phyloP scores from a whole-genome alignment of 2,113 vertebrate genomes.

The Arizona elegans region DNA sequence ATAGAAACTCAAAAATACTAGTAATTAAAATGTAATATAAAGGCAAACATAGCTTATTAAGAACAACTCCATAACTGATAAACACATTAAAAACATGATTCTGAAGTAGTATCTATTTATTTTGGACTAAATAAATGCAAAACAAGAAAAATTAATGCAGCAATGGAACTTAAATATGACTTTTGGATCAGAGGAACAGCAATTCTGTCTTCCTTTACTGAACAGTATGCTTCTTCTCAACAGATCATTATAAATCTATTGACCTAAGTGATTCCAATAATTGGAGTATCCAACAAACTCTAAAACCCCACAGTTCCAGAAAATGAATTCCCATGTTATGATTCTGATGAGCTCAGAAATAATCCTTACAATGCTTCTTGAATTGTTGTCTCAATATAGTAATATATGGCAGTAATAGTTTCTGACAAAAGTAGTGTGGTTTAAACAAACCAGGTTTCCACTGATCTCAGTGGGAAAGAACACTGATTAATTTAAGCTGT shows the following conservation, averaged over 20 bases:
- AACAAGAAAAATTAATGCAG: constrained; percentile 43
- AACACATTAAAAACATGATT: constrained; percentile 50
- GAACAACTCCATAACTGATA: constrained; percentile 46
- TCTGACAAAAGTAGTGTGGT: background rate
- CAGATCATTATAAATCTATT: background rate
- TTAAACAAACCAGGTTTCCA: background rate
- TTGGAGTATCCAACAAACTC: background rate
- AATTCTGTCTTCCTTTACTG: constrained; percentile 8
- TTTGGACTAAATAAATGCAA: constrained; percentile 43
- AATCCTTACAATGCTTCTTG: background rate
- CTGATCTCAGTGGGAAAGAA: background rate
- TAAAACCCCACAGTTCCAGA: background rate
- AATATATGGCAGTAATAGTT: background rate
- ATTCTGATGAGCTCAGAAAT: background rate
- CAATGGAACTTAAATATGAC: constrained; percentile 45
- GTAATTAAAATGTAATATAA: constrained; percentile 46
- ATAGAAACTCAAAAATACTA: constrained; percentile 56
- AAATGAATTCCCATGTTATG: background rate
- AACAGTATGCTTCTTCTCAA: constrained; percentile 25
- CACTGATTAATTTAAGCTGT: background rate
- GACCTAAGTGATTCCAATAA: background rate
- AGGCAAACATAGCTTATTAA: background rate
- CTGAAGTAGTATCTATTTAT: constrained; percentile 13
- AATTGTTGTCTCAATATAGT: background rate
- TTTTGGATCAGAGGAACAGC: constrained; percentile 44